Conservation (phyloP, 2,113 vertebrate species). For the Gorsachius goisagi region DNA sequence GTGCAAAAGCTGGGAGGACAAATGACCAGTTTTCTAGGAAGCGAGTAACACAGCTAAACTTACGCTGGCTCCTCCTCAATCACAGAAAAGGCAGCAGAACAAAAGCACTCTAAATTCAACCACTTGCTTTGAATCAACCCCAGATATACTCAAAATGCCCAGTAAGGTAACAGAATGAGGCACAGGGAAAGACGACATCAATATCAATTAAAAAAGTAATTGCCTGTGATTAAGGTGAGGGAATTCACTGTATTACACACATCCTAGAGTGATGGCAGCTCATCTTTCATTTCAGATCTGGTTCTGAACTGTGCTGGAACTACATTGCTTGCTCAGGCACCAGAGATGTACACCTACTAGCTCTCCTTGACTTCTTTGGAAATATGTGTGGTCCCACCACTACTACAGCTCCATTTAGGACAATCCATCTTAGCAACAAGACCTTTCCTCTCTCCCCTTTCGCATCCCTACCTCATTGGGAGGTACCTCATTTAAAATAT, state of each 20-base stretch:
- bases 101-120: background rate
- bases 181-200: background rate
- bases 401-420: background rate
- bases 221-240: background rate
- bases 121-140: background rate
- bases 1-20: background rate
- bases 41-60: background rate
- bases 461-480: background rate
- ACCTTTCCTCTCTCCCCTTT: background rate
- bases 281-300: background rate
- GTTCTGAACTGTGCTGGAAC: background rate
- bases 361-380: background rate
- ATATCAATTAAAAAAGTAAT: background rate
- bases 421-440: background rate
- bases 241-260: background rate
- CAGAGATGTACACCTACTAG: background rate
- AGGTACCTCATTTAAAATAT: background rate
- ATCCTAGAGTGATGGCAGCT: background rate
- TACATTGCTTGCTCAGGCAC: background rate
- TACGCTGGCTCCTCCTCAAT: background rate
- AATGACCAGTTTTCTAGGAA: background rate
- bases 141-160: background rate
- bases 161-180: background rate
- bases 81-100: background rate
- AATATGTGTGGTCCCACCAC: fast-evolving